Base-by-base conservation (phyloP, 2,888 invertebrate species). In the Cataglyphis rosenhaueri region DNA sequence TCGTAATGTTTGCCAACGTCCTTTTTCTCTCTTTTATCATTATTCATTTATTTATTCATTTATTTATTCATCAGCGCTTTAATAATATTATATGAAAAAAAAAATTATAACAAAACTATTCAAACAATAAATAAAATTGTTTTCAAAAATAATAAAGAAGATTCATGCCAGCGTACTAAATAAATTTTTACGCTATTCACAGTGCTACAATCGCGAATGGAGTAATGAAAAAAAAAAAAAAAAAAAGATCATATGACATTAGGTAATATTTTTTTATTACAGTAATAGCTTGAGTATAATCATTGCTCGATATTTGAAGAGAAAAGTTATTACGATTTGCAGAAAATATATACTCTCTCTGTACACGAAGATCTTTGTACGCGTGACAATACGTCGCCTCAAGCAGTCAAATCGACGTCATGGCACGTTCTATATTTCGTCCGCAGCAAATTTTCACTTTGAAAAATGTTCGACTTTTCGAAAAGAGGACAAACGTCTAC, bases 401-500 rank as follows among this genome's bases (percentile, higher is more conserved):
- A 61, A 61, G 6, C 78, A 32, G 44, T 79, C 61, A 68, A 79
- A 79, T 59, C 55, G 44, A 68, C 68, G 10, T 44, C 32, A 32
- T 35, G 44, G 25, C 59, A 29, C 44, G 59, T 44, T 32, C 21
- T 44, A 21, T 32, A 59, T 68, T 61, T 15, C 35, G 25, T 25
- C 32, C 32, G 8, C 32, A n/a, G 57, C 68, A 68, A 78, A 59
- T 32, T 59, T 59, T 59, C 35, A 78, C 59, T 78, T 68, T 70
- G 59, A 35, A 61, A 76, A 68, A 68, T 35, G 35, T 79, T 79
- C 68, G 68, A 79, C 68, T 78, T 76, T 78, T 44, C 59, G 44
- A 59, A 68, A 79, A 32, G 59, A 44, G 68, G 68, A 70, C 59
- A 68, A 68, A 68, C 35, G 25, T 78, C 78, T 78, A 18, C 18